Evolutionary conservation across 1,140 invertebrate genomes (phyloP), one percentile per base, ranked within the genome.

Genomic region (Tetramorium parvispinum): DNA sequence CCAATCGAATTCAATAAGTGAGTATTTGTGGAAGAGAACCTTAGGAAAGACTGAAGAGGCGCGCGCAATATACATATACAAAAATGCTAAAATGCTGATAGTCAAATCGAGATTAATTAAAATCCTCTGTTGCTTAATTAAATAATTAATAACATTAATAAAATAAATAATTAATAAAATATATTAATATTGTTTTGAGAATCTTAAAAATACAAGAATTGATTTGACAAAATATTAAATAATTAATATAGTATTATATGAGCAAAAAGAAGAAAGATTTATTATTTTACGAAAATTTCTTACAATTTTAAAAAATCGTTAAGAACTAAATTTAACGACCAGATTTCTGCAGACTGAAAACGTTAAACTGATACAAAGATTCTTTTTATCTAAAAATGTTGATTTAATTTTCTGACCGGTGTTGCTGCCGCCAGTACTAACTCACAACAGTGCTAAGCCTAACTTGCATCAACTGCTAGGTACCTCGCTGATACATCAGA

Each of bases 401-500:
- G 13, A 8, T 27, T 24, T 37, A 7, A 40, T 18, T 32, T 10
- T 18, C n/a, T 16, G 37, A n/a, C 0, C n/a, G 13, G 2, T 21
- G 4, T 51, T 21, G 57, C 13, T 49, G 1, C 13, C 13, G 4
- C 1, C 13, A 75, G 10, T 13, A 8, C 32, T 24, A 68, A 16
- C 21, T 21, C 37, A 32, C 32, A 32, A 16, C 10, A 11, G 16
- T 57, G n/a, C 13, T 27, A 18, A 71, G 7, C 16, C 5, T 13
- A 71, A 57, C 16, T 46, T 32, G 40, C 5, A 59, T 0, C 16
- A 32, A 59, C 27, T 49, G 40, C 4, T 11, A 1, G 7, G 21
- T 27, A 13, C 11, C 18, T 55, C 13, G 79, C 40, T 75, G 79
- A 21, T 73, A 75, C 27, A 75, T 73, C 40, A 83, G 79, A 83